These are phyloP conservation scores for Osmoderma eremita DNA, from an alignment of 2,888 invertebrate genomes.

Conservation along the genomic window DNA sequence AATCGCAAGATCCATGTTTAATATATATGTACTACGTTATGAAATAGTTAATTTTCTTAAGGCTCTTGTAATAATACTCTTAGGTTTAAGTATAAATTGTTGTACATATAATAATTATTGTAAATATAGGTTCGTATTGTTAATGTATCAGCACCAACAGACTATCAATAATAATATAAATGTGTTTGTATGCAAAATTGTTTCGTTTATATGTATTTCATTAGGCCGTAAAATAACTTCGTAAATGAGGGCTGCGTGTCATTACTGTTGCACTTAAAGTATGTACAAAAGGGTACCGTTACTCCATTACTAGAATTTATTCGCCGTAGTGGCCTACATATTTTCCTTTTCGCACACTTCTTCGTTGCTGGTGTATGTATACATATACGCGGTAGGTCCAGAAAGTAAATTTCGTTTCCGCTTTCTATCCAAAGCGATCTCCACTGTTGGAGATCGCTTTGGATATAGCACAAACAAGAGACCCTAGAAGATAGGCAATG, in stretches of 20 bases:
- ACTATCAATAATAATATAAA: neutral
- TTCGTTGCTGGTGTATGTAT: neutral
- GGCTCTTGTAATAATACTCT: conserved; percentile 11
- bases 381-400: neutral
- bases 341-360: conserved; percentile 21
- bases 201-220: no score
- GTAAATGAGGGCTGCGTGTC: neutral
- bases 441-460: no score
- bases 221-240: conserved; percentile 7
- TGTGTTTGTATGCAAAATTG: neutral
- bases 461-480: no score
- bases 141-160: neutral
- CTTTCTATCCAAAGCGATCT: no score
- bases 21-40: no score
- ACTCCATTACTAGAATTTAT: conserved; percentile 19
- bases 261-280: conserved; percentile 24
- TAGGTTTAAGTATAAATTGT: conserved; percentile 5
- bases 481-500: no score
- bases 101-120: conserved; percentile 17
- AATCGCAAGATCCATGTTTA: no score
- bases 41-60: neutral
- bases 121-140: neutral
- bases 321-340: conserved; percentile 27
- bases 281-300: conserved; percentile 18
- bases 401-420: no score